Percentiles rank a stretch among this genome's conserved stretches.
phyloP scores from a whole-genome alignment of 1,140 invertebrate genomes.

The Drosophila melanogaster region Release_6_plus_ISO1_MT NT_033777.3:26437001-26437500 shows the following conservation, averaged over 20 bases:
- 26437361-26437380: conserved; percentile 50
- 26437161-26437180: conserved; percentile 69
- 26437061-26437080: conserved; percentile 3
- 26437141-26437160: conserved; percentile 72
- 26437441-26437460: conserved; percentile 53
- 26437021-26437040: conserved; percentile 60
- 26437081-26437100: conserved; percentile 8
- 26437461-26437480: conserved; percentile 31
- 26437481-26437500: conserved; percentile 37
- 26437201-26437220: conserved; percentile 68
- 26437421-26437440: conserved; percentile 26
- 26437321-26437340: conserved; percentile 56
- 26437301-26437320: conserved; percentile 61
- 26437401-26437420: conserved; percentile 29
- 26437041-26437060: conserved; percentile 18
- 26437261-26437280: conserved; percentile 49
- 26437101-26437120: neutral
- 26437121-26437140: conserved; percentile 70
- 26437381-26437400: conserved; percentile 74
- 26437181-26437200: conserved; percentile 44
- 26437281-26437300: conserved; percentile 42
- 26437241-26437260: conserved; percentile 73
- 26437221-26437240: conserved; percentile 39
- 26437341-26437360: conserved; percentile 79
- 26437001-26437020: conserved; percentile 24